Base-by-base conservation (phyloP, 2,797 vertebrate species). In the Semotilus atromaculatus region DNA sequence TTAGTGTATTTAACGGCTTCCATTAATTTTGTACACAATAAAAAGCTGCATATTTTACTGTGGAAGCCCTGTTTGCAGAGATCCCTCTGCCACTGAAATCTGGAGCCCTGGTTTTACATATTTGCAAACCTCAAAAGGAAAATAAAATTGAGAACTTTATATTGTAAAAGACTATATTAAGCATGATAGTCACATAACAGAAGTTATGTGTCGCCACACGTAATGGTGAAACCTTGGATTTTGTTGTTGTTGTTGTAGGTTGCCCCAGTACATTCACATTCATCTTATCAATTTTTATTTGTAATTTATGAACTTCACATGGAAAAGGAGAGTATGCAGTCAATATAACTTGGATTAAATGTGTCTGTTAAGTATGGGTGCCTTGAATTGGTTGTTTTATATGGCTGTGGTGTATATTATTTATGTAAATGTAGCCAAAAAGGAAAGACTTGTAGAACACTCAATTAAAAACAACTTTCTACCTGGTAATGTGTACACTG, bases 1-100 rank as follows among this genome's bases (percentile, higher is more conserved):
- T 94, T 89, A 91, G 90, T 96, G 95, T 97, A 96, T 96, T 96
- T 97, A 94, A 88, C 75, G 94, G 91, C 94, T 93, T 92, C 93
- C 94, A 91, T 92, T 88, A 92, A 92, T 94, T 96, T 95, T 96
- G 93, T 94, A 95, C 88, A 91, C 86, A 93, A 92, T 93, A 94
- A 94, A 93, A 93, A 93, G 91, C 92, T 91, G 87, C 92, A 91
- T 93, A 91, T 94, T 96, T 90, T 95, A 92, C 95, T 94, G 86
- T 92, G 94, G 93, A 87, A 89, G 90, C 84, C 92, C 92, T 58
- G 78, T 85, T 87, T 94, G 79, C 85, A 90, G 70, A 90, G 87
- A 40, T 89, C 16, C 38, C 53, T 77, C 81, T 78, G 83, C n/a
- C 5, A 83, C 45, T 21, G 29, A 34, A 74, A 80, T 58, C 48